Evolutionary conservation across 1,140 invertebrate species (phyloP).

Genomic region (Drosophila navojoa): DNA sequence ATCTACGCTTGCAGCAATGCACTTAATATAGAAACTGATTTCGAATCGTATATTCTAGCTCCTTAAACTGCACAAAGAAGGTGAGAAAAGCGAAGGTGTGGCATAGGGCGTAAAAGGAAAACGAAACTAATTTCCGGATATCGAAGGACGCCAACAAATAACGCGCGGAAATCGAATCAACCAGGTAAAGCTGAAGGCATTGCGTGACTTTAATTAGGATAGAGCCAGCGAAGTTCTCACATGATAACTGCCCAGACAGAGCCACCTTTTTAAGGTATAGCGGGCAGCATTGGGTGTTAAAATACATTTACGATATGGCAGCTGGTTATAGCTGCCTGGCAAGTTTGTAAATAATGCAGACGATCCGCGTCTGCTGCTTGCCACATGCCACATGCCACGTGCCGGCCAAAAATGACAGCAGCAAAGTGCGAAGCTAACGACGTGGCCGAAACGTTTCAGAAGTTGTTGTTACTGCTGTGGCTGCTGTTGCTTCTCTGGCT

Average conservation of each 20-base stretch:
- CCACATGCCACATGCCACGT: conserved; percentile 25
- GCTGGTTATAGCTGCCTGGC: conserved; percentile 29
- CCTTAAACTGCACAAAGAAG: background rate
- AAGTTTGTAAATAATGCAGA: conserved; percentile 76
- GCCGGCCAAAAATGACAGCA: conserved; percentile 51
- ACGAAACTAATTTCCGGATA: conserved; percentile 80
- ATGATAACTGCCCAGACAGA: background rate
- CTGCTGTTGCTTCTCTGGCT: too few relatives aligned
- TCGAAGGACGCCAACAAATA: conserved; percentile 52
- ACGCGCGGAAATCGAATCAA: conserved; percentile 74
- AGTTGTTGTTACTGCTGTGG: conserved; percentile 13
- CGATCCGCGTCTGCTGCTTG: conserved; percentile 12
- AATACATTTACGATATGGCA: conserved; percentile 42
- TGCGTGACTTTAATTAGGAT: conserved; percentile 55
- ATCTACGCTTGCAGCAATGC: background rate
- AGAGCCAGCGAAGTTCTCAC: background rate
- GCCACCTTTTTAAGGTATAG: conserved; percentile 14
- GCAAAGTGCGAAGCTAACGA: conserved; percentile 72
- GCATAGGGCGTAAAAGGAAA: conserved; percentile 46
- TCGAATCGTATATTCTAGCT: background rate
- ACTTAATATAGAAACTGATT: background rate
- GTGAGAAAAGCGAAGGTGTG: conserved; percentile 31
- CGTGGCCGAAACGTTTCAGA: conserved; percentile 61
- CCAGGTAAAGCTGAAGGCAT: conserved; percentile 28
- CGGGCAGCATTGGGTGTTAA: conserved; percentile 37